Percentiles rank a stretch among this genome's conserved stretches.
Evolutionary conservation across 2,888 invertebrate species (phyloP).

Genomic region (Drosophila demipolita): DNA sequence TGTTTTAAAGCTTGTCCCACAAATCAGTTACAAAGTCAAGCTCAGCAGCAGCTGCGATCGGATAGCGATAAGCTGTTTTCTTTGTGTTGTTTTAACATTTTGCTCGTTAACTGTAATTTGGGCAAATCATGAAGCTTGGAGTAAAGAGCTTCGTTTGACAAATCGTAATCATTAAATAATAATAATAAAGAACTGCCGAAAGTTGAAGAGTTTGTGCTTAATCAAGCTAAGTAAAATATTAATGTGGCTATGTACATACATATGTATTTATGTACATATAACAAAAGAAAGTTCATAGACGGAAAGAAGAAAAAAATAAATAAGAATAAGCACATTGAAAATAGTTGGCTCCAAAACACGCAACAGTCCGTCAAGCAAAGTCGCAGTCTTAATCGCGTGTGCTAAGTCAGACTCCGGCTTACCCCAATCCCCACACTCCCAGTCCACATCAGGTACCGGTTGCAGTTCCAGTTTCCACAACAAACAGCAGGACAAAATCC

Average conservation of each 20-base stretch:
- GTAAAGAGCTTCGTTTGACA: conserved; percentile 41
- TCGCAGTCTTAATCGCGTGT: conserved; percentile 53
- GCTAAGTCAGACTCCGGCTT: background rate
- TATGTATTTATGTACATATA: background rate
- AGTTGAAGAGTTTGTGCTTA: conserved; percentile 71
- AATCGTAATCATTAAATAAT: conserved; percentile 71
- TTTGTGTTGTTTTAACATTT: conserved; percentile 2
- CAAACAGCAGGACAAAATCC: conserved; percentile 52
- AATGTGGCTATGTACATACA: background rate
- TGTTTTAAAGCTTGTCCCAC: background rate
- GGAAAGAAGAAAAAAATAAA: conserved; percentile 27
- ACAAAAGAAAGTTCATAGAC: conserved; percentile 5
- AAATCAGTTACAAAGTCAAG: background rate
- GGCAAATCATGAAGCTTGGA: conserved; percentile 53
- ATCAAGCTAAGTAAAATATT: conserved; percentile 62
- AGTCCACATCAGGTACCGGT: conserved; percentile 8
- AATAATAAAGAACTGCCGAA: conserved; percentile 59
- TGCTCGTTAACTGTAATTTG: conserved; percentile 33
- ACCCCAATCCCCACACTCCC: background rate
- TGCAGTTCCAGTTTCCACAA: conserved; percentile 27
- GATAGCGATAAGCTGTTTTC: background rate
- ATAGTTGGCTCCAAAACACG: conserved; percentile 72
- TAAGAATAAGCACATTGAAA: conserved; percentile 53
- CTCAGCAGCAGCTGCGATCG: conserved; percentile 23
- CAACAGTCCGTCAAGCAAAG: conserved; percentile 71